Evolutionary conservation across 2,888 invertebrate genomes (phyloP), one percentile per base, ranked within the genome.

Genomic region (Melipona beecheii): DNA sequence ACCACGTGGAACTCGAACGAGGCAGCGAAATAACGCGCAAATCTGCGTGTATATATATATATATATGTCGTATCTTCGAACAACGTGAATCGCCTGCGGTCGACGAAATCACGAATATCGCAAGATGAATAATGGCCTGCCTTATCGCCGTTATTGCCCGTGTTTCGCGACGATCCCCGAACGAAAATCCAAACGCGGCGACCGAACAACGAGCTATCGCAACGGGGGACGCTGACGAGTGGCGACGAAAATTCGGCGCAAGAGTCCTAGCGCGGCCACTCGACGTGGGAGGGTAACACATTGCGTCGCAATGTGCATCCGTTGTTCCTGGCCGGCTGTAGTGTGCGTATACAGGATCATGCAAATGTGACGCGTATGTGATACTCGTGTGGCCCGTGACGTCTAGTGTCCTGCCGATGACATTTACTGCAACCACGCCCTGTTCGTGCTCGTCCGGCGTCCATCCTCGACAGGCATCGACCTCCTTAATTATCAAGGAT

Each of bases 391-490:
- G 93, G 94, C 90, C 90, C 87, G 83, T 94, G 94, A 94, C 94
- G 92, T 94, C 92, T 92, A 94, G 94, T 94, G 92, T 89, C 86
- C 94, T 94, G 94, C 90, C 87, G 90, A 91, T 94, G 94, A 94
- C 94, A 91, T 93, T 94, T 94, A 93, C 94, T 91, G 92, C 92
- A 90, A 91, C 92, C 93, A 94, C 94, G 93, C 90, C 90, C 90
- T 85, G 87, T 87, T 65, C 88, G 86, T 87, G 87, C 88, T 88
- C 82, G 69, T 86, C 83, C 87, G 85, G 75, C 84, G 90, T 88
- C 90, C 90, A 90, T 91, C 89, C 89, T 86, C 76, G 88, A 87
- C 91, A 91, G 92, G 85, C 92, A 89, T 90, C 87, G 89, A 86
- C 88, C 91, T 91, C 91, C 92, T 91, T 92, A 92, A 91, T 92